Percentiles rank a stretch among this genome's conserved stretches.
Evolutionary conservation across 2,797 vertebrate species (phyloP).

Genomic region (Tapera naevia): DNA sequence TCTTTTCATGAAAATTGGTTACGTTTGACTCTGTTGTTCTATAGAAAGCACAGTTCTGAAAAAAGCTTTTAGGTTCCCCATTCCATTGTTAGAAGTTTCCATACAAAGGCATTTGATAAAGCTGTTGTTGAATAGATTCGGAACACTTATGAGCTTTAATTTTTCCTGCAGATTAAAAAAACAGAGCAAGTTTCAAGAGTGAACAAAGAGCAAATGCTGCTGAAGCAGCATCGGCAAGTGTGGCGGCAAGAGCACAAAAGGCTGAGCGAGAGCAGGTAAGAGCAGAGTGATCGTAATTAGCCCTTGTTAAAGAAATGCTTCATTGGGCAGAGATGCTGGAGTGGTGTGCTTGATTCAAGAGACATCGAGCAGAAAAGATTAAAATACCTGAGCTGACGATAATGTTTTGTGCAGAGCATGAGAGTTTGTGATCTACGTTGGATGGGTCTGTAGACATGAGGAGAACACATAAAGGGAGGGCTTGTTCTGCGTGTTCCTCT

Average conservation of each 20-base stretch:
- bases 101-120: neutral
- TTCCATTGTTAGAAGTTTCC: neutral
- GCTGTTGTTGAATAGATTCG: neutral
- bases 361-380: neutral
- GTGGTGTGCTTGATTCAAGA: neutral
- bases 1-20: neutral
- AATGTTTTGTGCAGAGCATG: neutral
- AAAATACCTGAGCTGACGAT: neutral
- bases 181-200: conserved; percentile 80
- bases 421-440: neutral
- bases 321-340: neutral
- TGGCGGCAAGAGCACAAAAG: conserved; percentile 87
- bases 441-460: neutral
- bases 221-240: conserved; percentile 87
- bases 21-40: neutral
- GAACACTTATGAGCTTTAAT: neutral
- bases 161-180: conserved; percentile 83
- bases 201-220: conserved; percentile 83
- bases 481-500: neutral
- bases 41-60: neutral
- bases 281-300: neutral
- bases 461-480: neutral
- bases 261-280: conserved; percentile 85
- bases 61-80: neutral
- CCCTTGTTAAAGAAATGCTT: neutral